Evolutionary conservation across 2,888 invertebrate species (phyloP).

Genomic region (Drosophila mimetica): DNA sequence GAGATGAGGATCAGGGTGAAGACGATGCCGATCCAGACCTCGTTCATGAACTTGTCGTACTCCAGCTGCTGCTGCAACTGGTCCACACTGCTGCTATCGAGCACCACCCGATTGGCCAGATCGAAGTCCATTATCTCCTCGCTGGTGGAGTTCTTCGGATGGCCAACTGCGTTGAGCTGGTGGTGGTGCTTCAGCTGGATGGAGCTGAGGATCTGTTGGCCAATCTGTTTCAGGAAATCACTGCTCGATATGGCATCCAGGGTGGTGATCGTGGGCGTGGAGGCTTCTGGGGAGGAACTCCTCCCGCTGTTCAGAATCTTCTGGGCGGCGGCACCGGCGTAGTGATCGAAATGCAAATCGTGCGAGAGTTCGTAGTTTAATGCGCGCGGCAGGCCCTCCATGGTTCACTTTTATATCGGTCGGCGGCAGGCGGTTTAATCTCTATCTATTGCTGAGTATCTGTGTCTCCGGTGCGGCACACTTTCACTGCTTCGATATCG

Average conservation of each 20-base stretch:
- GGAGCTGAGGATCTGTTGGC: slow-evolving; percentile 80
- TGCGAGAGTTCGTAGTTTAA: slow-evolving; percentile 82
- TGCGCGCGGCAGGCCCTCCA: slow-evolving; percentile 81
- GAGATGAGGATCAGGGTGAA: slow-evolving; percentile 87
- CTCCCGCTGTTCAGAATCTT: slow-evolving; percentile 75
- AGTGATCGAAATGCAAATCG: slow-evolving; percentile 82
- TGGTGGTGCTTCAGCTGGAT: slow-evolving; percentile 73
- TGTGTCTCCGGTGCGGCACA: slow-evolving; percentile 50
- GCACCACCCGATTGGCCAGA: slow-evolving; percentile 74
- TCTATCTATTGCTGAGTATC: slow-evolving; percentile 35
- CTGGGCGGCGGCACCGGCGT: slow-evolving; percentile 68
- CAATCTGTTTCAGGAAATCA: slow-evolving; percentile 82
- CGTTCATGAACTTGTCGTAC: slow-evolving; percentile 87
- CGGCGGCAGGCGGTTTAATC: neutral
- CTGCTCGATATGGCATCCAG: slow-evolving; percentile 61
- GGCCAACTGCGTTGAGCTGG: slow-evolving; percentile 1
- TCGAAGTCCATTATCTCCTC: slow-evolving; percentile 69
- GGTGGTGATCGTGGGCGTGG: slow-evolving; percentile 77
- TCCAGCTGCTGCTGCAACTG: slow-evolving; percentile 84
- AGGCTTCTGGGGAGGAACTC: slow-evolving; percentile 54
- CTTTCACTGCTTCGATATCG: slow-evolving; percentile 61
- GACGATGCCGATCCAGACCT: slow-evolving; percentile 88
- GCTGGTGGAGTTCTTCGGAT: slow-evolving; percentile 43
- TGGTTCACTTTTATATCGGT: slow-evolving; percentile 53
- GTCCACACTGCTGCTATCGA: slow-evolving; percentile 79